Base-by-base conservation (phyloP, 2,888 invertebrate genomes). In the Zonitis immaculata region DNA sequence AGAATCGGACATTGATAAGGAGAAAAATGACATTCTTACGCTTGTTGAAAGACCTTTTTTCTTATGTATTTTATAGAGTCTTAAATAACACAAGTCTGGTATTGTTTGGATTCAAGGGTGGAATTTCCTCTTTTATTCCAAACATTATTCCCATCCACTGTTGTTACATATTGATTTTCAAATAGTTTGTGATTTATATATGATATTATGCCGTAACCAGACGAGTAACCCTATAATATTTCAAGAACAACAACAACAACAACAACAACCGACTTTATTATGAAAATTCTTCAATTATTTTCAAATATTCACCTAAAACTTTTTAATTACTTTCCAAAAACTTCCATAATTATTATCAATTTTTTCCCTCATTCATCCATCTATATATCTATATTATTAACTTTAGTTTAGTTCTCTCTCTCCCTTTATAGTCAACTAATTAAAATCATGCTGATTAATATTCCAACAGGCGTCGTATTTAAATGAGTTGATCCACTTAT, bases 401-500 rank as follows among this genome's bases (percentile, higher is more conserved):
- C 22, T 39, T 11, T 39, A 18, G 16, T 39, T 18, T 39, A 18
- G 14, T 7, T 14, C 1, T 18, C 9, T 32, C 32, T 16, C 1
- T 39, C 39, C 11, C 39, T 18, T 39, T 39, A 18, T 39, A 11
- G 18, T 18, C 18, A 39, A 39, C 18, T 39, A 39, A 39, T 39
- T 39, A 39, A 39, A 39, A 39, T 39, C 11, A 18, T 45, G 42
- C 55, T 53, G 55, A 57, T 59, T 57, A 54, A 51, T 49, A 57
- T 57, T 57, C 56, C 32, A 51, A 46, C 28, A 51, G 44, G 51
- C 49, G 49, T 49, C 49, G 45, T 49, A 59, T 59, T 59, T 59
- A 59, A 59, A 59, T 59, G 57, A 59, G 53, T 57, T 53, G 57
- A 56, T 59, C 57, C 59, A 59, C 57, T 59, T 59, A 59, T 57